Conservation (phyloP, 1,140 invertebrate species). For the Trachymyrmex septentrionalis region DNA sequence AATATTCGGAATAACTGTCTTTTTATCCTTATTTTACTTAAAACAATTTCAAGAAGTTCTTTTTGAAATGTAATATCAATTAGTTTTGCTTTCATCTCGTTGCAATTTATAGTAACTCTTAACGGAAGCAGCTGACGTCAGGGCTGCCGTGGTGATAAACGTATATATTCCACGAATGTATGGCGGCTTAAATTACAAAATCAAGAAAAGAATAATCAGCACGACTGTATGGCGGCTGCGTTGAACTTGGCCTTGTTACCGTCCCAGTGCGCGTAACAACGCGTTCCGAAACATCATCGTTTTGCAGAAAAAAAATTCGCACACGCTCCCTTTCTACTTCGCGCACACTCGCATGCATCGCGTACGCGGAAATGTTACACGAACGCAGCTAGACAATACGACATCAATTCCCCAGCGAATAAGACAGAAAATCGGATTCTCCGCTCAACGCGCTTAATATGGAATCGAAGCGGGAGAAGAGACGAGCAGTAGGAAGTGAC, state of each 20-base stretch:
- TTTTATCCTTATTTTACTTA: background rate
- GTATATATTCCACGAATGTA: slow-evolving; percentile 19
- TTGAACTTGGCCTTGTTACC: slow-evolving; percentile 67
- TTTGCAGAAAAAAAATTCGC: slow-evolving; percentile 58
- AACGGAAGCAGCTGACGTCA: slow-evolving; percentile 31
- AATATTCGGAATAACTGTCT: background rate
- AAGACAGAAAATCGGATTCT: slow-evolving; percentile 73
- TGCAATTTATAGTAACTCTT: background rate
- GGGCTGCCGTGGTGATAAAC: background rate
- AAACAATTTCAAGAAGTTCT: background rate
- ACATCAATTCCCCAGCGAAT: slow-evolving; percentile 49
- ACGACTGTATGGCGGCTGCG: background rate
- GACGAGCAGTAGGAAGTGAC: slow-evolving; percentile 71
- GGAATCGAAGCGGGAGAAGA: slow-evolving; percentile 69
- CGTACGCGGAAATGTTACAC: slow-evolving; percentile 78
- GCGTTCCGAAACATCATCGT: slow-evolving; percentile 59
- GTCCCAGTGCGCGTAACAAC: background rate
- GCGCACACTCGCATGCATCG: background rate
- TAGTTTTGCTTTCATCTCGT: background rate
- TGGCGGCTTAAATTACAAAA: slow-evolving; percentile 28
- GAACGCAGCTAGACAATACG: slow-evolving; percentile 37
- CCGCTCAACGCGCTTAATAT: slow-evolving; percentile 48
- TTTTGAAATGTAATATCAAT: background rate
- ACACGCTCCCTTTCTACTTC: slow-evolving; percentile 45
- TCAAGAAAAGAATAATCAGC: slow-evolving; percentile 37